These are phyloP conservation scores for Oithona nana DNA, from an alignment of 2,888 invertebrate species.

Conservation along the genomic window DNA sequence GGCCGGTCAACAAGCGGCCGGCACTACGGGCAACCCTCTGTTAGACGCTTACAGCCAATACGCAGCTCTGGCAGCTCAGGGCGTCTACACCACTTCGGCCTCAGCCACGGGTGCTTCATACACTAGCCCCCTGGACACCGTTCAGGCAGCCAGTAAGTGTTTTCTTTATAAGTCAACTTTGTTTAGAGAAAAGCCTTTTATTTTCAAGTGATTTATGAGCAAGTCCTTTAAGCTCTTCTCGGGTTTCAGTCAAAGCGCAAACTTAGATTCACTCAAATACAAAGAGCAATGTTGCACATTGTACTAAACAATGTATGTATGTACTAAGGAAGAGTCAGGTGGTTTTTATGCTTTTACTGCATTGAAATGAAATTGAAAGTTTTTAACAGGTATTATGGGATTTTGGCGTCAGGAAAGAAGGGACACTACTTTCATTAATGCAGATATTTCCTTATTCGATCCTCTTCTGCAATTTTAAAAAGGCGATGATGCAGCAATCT, in stretches of 20 bases:
- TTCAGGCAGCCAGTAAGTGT: neutral
- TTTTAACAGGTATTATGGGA: too few species aligned
- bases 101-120: neutral
- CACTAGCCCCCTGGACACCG: neutral
- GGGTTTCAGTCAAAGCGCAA: neutral
- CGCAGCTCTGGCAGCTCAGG: slow-evolving; percentile 10
- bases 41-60: slow-evolving; percentile 14
- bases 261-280: too few species aligned
- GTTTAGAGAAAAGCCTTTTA: neutral
- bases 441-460: too few species aligned
- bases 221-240: neutral
- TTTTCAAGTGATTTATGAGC: neutral
- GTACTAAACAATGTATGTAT: too few species aligned
- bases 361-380: too few species aligned
- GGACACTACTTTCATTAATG: too few species aligned
- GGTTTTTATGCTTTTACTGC: too few species aligned
- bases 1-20: neutral
- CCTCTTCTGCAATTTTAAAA: too few species aligned
- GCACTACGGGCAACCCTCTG: slow-evolving; percentile 11
- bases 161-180: neutral
- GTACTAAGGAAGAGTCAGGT: too few species aligned
- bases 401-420: too few species aligned
- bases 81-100: neutral
- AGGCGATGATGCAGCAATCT: too few species aligned
- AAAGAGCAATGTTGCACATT: too few species aligned